Percentiles rank a stretch among this genome's conserved stretches.
Conservation (phyloP, 1,140 invertebrate genomes). For the Drosophila bifasciata region DNA sequence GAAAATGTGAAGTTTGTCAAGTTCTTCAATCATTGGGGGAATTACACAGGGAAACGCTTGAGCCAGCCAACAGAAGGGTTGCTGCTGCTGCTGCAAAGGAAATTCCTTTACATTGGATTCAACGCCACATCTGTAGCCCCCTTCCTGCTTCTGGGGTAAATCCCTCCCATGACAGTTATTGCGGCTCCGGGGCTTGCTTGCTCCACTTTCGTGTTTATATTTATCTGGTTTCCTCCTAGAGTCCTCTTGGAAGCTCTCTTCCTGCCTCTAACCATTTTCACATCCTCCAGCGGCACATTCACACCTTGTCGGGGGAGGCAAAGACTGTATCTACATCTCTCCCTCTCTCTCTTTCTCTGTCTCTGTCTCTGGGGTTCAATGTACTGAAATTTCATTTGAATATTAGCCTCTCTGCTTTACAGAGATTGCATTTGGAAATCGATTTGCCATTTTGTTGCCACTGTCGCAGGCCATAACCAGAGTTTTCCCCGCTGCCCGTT, state of each 20-base stretch:
- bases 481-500: neutral
- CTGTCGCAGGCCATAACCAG: slow-evolving; percentile 49
- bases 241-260: slow-evolving; percentile 22
- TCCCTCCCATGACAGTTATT: slow-evolving; percentile 60
- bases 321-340: neutral
- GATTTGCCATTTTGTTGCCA: slow-evolving; percentile 60
- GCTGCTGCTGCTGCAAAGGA: slow-evolving; percentile 22
- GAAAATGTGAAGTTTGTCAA: slow-evolving; percentile 47
- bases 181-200: slow-evolving; percentile 32
- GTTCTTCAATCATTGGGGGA: slow-evolving; percentile 37
- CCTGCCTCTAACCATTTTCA: slow-evolving; percentile 33
- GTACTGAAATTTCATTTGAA: slow-evolving; percentile 64
- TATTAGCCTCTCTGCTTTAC: slow-evolving; percentile 46
- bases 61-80: slow-evolving; percentile 7
- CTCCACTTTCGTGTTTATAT: slow-evolving; percentile 53
- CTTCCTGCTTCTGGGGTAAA: slow-evolving; percentile 25
- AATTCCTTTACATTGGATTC: slow-evolving; percentile 41
- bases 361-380: slow-evolving; percentile 52
- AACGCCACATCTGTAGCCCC: slow-evolving; percentile 10
- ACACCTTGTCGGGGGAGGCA: slow-evolving; percentile 51
- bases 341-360: neutral
- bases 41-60: slow-evolving; percentile 5
- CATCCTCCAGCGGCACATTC: slow-evolving; percentile 56
- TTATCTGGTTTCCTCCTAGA: slow-evolving; percentile 39
- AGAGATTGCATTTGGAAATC: slow-evolving; percentile 59